phyloP scores from a whole-genome alignment of 2,797 vertebrate species.

The Vipera ursinii region DNA sequence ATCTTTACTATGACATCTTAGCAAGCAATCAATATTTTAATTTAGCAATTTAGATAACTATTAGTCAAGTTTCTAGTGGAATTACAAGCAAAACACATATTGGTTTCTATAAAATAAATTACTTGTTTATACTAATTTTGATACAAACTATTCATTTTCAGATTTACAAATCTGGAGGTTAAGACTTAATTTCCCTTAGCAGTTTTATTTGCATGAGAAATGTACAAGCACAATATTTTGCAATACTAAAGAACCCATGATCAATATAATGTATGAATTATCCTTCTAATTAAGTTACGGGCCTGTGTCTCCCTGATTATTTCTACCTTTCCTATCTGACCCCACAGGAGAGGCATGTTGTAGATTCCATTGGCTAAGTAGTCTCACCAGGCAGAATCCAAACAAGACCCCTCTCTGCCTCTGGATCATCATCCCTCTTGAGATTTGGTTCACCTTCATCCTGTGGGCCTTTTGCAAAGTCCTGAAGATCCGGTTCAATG shows the following conservation, averaged over 20 bases:
- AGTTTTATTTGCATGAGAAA: neutral
- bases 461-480: neutral
- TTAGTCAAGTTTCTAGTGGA: neutral
- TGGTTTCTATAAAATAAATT: neutral
- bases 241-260: neutral
- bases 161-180: neutral
- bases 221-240: neutral
- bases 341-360: neutral
- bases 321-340: neutral
- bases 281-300: neutral
- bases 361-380: neutral
- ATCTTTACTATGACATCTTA: neutral
- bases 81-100: neutral
- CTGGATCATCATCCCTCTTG: neutral
- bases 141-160: neutral
- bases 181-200: neutral
- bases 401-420: neutral
- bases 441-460: neutral
- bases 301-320: neutral
- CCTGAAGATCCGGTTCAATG: neutral
- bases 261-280: neutral
- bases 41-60: neutral
- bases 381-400: neutral
- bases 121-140: neutral
- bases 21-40: neutral